Evolutionary conservation across 1,140 invertebrate genomes (phyloP), one percentile per base, ranked within the genome.

Genomic region (Drosophila hydei): DNA sequence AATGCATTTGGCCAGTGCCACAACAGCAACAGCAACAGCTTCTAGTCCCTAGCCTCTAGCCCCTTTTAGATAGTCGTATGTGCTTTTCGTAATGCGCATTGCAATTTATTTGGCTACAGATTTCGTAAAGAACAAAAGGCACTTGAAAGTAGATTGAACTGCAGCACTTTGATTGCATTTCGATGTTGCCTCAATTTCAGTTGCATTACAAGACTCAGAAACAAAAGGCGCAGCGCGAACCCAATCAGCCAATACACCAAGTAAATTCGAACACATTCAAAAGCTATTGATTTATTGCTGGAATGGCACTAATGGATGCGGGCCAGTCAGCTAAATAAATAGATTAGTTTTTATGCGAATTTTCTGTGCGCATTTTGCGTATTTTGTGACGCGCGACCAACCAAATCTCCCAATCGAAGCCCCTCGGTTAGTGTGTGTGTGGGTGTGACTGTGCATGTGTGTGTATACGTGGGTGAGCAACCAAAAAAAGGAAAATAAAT

Each of bases 251-350:
- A 19, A 36, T 36, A 43, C 48, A 61, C n/a, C n/a, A 42, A 21
- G 12, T 6, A 14, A 58, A 58, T 58, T 14, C 36, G 48, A 55
- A 40, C 60, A 45, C 36, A 73, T 74, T 65, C 72, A 59, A 59
- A 88, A 85, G 87, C 81, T 81, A 88, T 85, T 85, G 83, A 88
- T 85, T 87, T 88, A 87, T 87, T 58, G 72, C 72, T 76, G 72
- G 80, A 84, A 54, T 72, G 27, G 72, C 72, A 47, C 61, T 64
- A 77, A 73, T 61, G 72, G 56, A 63, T 43, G 40, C 72, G 27
- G 14, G 75, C 54, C 67, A 71, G 77, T 74, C 77, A 79, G 81
- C 63, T 63, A 84, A 88, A 88, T 85, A 85, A 85, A 85, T 85
- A 85, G 74, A 85, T 85, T 85, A 85, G 81, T 85, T 88, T 81